Evolutionary conservation across 2,797 vertebrate species (phyloP), one percentile per base, ranked within the genome.

Genomic region (Pangasius krempfi): DNA sequence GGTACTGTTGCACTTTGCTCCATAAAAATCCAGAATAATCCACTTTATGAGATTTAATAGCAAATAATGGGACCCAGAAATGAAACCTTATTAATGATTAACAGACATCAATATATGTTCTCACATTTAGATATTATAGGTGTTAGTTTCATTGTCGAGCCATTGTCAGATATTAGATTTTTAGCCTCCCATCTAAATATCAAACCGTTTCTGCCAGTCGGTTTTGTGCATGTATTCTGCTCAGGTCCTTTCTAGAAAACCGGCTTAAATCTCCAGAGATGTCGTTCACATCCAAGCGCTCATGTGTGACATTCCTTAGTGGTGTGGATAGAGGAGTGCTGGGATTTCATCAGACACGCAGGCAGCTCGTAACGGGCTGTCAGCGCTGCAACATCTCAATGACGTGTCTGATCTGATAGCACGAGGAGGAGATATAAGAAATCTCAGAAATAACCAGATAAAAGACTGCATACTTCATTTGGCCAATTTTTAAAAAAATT

Each of bases 371-470:
- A 60, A 54, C 76, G 54, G 20, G 78, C 90, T 82, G 88, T 86
- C 89, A 92, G 56, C 33, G 47, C 72, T 20, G 68, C n/a, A 86
- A 91, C 73, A 89, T 89, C 89, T 89, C 84, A 56, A 89, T 89
- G 73, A 84, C 81, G 44, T n/a, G 30, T 58, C 60, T 58, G 88
- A 85, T 40, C 73, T 27, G 72, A 85, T 79, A 70, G 60, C 60
- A 68, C 4, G 33, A 85, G 18, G 20, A n/a, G 56, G 10, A 60
- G 52, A 86, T 47, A 7, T 16, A 70, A 80, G 33, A 79, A 30
- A 58, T 58, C 14, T 4, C 27, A 70, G n/a, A 81, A 89, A 86
- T 5, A 8, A 60, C 58, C 40, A 30, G 16, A 18, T 37, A 2
- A 52, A 79, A 78, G 27, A 54, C 3, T 2, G 16, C 50, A 56